phyloP scores from a whole-genome alignment of 2,797 vertebrate genomes.

The Florisuga fusca region DNA sequence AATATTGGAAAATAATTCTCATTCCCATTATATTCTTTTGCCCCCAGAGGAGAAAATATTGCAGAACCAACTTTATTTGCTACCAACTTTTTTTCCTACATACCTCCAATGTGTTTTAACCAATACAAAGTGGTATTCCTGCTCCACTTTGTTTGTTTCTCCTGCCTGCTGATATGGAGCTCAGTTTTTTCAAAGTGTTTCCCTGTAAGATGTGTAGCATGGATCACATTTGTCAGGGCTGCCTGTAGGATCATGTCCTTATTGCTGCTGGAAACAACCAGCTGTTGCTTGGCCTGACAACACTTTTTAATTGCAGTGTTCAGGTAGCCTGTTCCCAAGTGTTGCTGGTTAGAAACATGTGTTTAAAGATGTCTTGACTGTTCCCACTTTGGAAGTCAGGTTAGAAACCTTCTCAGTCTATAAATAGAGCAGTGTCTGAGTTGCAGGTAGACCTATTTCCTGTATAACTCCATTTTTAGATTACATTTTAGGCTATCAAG shows the following conservation, averaged over 20 bases:
- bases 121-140: neutral
- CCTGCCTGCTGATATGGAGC: neutral
- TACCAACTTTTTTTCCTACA: neutral
- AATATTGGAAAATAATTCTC: neutral
- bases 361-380: neutral
- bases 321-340: neutral
- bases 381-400: neutral
- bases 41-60: neutral
- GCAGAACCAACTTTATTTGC: neutral
- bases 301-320: neutral
- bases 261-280: neutral
- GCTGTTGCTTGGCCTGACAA: neutral
- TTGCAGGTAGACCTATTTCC: neutral
- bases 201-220: neutral
- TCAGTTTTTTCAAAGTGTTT: neutral
- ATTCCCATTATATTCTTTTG: neutral
- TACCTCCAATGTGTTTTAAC: neutral
- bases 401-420: neutral
- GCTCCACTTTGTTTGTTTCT: neutral
- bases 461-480: neutral
- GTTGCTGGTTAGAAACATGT: neutral
- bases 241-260: neutral
- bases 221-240: neutral
- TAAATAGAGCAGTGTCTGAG: neutral
- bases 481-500: neutral